Conservation (phyloP, 1,140 invertebrate species). For the Drosophila ogumai region DNA sequence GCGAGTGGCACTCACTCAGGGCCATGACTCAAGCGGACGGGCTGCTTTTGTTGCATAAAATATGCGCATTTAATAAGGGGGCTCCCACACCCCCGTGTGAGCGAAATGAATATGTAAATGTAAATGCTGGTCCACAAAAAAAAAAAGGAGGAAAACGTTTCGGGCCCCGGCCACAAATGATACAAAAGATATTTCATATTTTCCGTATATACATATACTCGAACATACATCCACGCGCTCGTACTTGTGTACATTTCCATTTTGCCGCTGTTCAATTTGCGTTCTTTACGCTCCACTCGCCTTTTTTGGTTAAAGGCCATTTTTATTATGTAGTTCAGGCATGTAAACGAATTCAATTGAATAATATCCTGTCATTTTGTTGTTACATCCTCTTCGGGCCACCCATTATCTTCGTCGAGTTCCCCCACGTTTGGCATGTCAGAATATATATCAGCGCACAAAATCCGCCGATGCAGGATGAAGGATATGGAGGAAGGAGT, state of each 20-base stretch:
- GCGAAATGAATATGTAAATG: slow-evolving; percentile 72
- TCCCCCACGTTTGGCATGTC: slow-evolving; percentile 62
- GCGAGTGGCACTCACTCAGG: slow-evolving; percentile 36
- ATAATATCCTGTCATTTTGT: slow-evolving; percentile 83
- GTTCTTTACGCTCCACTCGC: slow-evolving; percentile 33
- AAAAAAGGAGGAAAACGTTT: slow-evolving; percentile 47
- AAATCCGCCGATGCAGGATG: slow-evolving; percentile 62
- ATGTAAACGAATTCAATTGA: slow-evolving; percentile 84
- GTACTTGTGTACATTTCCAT: slow-evolving; percentile 37
- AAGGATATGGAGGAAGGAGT: slow-evolving; percentile 63
- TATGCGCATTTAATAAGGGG: slow-evolving; percentile 80
- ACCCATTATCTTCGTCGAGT: slow-evolving; percentile 29
- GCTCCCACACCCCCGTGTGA: slow-evolving; percentile 26
- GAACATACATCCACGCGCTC: neutral
- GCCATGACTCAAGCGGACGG: slow-evolving; percentile 33
- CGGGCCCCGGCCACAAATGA: slow-evolving; percentile 37
- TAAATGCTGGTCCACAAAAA: slow-evolving; percentile 52
- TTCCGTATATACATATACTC: slow-evolving; percentile 4
- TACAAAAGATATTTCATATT: slow-evolving; percentile 67
- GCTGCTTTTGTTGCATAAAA: slow-evolving; percentile 67
- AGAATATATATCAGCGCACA: slow-evolving; percentile 76
- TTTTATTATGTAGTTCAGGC: slow-evolving; percentile 81
- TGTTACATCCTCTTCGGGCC: slow-evolving; percentile 48
- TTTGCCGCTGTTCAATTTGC: slow-evolving; percentile 67
- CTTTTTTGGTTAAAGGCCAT: slow-evolving; percentile 64